Evolutionary conservation across 2,797 vertebrate genomes (phyloP), one percentile per base, ranked within the genome.

Genomic region (Clarias fuscus): DNA sequence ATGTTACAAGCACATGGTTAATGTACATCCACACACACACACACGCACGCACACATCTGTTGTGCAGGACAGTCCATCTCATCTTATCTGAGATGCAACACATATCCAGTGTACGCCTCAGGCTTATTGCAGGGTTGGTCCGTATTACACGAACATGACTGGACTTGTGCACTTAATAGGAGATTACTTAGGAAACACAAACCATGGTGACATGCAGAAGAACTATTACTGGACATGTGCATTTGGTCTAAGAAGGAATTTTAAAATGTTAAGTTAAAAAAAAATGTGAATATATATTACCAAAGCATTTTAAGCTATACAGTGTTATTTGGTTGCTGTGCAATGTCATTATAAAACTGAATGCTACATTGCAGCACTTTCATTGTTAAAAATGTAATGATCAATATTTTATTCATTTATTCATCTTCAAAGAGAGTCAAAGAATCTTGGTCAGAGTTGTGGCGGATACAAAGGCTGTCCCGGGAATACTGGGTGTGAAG

Each of bases 101-200:
- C 48, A 14, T 53, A 53, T 67, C 24, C 24, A n/a, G 7, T 65
- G 22, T 27, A 65, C 27, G 27, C 65, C 65, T 68, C 27, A 14
- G 65, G 65, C 27, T 68, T 68, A 68, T 68, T 68, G 14, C 14
- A 56, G 53, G 53, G 53, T 56, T 56, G 53, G 13, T 56, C 53
- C 64, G 53, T 53, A 75, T 76, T 40, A 82, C 30, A 48, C 68
- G 64, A 30, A 75, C 77, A 85, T 4, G 83, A 67, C 71, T 76
- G 27, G 64, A 88, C 86, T 76, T 61, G 68, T 48, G 61, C 53
- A 80, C 15, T 82, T 76, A 48, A 76, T 75, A 75, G 62, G 70
- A 11, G 61, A 22, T 20, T 85, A 70, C 10, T 80, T 70, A 15
- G 10, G 48, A 83, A 68, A 77, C 18, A 14, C 30, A 86, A 33